Conservation (phyloP, 1,140 invertebrate species). For the Elysia chlorotica region DNA sequence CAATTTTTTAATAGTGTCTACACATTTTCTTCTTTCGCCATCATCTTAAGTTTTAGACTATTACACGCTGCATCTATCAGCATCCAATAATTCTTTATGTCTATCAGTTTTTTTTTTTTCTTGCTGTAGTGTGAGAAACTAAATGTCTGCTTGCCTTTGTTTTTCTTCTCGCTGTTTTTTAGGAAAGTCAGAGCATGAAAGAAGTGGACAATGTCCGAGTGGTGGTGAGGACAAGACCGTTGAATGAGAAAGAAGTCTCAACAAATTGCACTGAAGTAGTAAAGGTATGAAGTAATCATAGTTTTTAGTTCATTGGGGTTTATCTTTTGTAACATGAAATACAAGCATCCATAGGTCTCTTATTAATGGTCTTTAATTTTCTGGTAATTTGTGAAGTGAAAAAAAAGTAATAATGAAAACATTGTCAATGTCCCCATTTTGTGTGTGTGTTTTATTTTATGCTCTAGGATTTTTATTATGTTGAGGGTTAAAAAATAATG, state of each 20-base stretch:
- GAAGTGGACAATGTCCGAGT: constrained; percentile 80
- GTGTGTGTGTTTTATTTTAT: not conserved
- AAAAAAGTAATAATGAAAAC: no score
- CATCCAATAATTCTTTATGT: no score
- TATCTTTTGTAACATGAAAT: not conserved
- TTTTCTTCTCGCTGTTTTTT: no score
- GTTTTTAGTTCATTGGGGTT: not conserved
- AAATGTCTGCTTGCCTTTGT: no score
- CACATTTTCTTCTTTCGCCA: not conserved
- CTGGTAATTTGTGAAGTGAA: not conserved
- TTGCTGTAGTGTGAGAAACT: no score
- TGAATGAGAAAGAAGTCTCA: constrained; percentile 80
- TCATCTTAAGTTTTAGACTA: not conserved
- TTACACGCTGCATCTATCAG: not conserved
- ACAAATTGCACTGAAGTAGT: constrained; percentile 69
- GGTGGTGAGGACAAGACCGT: constrained; percentile 86
- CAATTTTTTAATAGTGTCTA: not conserved
- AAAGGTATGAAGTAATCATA: constrained; percentile 56
- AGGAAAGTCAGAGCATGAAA: constrained; percentile 42
- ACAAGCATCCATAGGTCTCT: not conserved
- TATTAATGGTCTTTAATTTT: not conserved
- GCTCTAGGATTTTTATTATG: no score
- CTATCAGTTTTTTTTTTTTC: not conserved
- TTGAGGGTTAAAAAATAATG: no score
- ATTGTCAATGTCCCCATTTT: not conserved